A percentile compares a stretch with the other conserved stretches of the same genome.
phyloP scores from a whole-genome alignment of 2,797 vertebrate genomes.

The Myotis planiceps region DNA sequence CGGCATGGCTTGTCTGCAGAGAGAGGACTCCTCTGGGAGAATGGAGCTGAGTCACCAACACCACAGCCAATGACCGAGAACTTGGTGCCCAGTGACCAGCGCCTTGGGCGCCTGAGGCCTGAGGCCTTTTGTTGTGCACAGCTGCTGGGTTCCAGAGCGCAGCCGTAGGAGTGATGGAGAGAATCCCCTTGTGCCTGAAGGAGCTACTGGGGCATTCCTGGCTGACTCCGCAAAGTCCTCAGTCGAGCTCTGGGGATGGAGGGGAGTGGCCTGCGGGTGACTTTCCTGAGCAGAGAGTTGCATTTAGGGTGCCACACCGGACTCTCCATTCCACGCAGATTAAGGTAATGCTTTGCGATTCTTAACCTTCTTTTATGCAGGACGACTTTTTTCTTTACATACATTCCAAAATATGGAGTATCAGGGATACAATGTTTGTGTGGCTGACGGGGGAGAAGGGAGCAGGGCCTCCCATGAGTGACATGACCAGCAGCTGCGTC shows the following conservation, averaged over 20 bases:
- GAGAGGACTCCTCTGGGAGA: neutral
- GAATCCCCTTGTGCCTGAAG: neutral
- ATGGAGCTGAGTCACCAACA: neutral
- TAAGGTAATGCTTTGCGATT: neutral
- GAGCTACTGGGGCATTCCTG: neutral
- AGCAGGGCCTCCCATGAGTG: neutral
- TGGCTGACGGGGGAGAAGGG: neutral
- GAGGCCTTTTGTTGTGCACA: neutral
- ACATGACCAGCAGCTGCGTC: neutral
- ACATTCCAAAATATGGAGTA: neutral
- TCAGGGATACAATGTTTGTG: neutral
- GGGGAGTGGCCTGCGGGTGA: neutral
- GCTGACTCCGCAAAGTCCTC: neutral
- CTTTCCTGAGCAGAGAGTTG: neutral
- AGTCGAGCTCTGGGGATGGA: neutral
- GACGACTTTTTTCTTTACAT: neutral
- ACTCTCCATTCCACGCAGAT: neutral
- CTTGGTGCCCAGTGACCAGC: neutral
- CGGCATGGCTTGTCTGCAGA: neutral
- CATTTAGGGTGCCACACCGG: slow-evolving; percentile 1
- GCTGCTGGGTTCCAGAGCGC: neutral
- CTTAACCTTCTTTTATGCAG: neutral
- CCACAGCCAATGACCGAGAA: neutral
- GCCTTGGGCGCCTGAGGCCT: neutral
- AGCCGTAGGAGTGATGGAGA: neutral